Percentiles rank a stretch among this genome's conserved stretches.
Conservation (phyloP, 2,113 vertebrate genomes). For the Dromas ardeola region DNA sequence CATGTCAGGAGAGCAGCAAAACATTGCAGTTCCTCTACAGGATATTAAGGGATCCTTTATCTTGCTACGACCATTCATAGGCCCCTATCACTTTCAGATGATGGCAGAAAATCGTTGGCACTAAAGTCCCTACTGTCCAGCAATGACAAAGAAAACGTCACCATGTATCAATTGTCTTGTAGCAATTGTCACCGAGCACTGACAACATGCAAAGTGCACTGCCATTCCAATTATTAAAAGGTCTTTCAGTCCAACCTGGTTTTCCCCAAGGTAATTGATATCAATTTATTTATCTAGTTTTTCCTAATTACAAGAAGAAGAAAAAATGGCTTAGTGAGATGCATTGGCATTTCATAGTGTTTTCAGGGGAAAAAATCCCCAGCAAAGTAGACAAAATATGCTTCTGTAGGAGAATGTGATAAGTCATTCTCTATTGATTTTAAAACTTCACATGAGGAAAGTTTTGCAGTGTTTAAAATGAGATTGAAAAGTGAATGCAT, state of each 20-base stretch:
- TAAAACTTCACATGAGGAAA: conserved; percentile 47
- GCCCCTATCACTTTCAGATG: conserved; percentile 69
- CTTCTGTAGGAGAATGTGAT: conserved; percentile 1
- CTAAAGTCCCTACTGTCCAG: conserved; percentile 61
- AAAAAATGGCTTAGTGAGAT: conserved; percentile 26
- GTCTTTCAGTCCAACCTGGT: conserved; percentile 47
- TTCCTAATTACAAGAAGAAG: conserved; percentile 58
- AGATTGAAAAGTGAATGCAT: conserved; percentile 59
- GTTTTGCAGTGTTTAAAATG: conserved; percentile 58
- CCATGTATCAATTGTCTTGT: conserved; percentile 46
- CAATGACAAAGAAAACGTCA: conserved; percentile 72
- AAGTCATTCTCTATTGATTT: conserved; percentile 53
- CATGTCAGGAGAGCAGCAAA: conserved; percentile 10
- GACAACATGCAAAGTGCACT: conserved; percentile 52
- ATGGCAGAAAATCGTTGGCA: conserved; percentile 79
- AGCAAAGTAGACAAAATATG: conserved; percentile 25
- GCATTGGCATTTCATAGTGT: conserved; percentile 5
- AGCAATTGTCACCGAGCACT: conserved; percentile 50
- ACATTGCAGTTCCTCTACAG: conserved; percentile 18
- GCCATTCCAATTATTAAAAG: conserved; percentile 56
- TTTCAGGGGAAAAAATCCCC: not conserved
- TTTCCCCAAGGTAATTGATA: conserved; percentile 52
- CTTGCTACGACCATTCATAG: conserved; percentile 61
- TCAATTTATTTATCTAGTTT: conserved; percentile 65
- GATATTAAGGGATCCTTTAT: conserved; percentile 69